A percentile compares a stretch with the other conserved stretches of the same genome.
Conservation (phyloP, 2,888 invertebrate genomes). For the Agonopterix subpropinquella region DNA sequence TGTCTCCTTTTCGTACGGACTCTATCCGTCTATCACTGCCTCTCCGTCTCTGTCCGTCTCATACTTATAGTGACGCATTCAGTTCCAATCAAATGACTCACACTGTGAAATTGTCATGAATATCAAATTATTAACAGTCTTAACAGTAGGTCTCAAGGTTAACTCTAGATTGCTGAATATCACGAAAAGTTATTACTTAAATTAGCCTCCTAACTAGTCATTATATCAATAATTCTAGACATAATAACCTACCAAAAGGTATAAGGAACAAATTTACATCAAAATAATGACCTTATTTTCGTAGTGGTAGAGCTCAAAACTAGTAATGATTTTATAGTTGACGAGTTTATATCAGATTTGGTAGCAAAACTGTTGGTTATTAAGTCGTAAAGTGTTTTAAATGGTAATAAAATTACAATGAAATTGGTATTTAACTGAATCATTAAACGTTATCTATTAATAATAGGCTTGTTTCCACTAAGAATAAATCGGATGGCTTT, state of each 20-base stretch:
- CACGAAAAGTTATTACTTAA: neutral
- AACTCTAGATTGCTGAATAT: neutral
- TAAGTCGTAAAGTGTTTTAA: slow-evolving; percentile 1
- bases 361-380: neutral
- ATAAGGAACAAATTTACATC: too few relatives aligned
- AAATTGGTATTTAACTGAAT: too few relatives aligned
- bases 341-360: neutral
- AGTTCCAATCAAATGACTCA: too few relatives aligned
- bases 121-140: neutral
- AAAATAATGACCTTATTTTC: neutral
- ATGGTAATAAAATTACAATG: neutral
- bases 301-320: neutral
- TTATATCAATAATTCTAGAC: neutral
- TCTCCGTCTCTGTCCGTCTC: too few relatives aligned
- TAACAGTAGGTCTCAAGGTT: neutral
- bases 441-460: neutral
- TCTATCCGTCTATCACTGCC: too few relatives aligned
- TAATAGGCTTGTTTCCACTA: too few relatives aligned
- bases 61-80: too few relatives aligned
- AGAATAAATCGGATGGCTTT: too few relatives aligned
- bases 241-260: too few relatives aligned
- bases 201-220: neutral
- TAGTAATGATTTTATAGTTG: neutral
- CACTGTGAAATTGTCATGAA: too few relatives aligned
- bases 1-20: too few relatives aligned